Conservation (phyloP, 2,797 vertebrate species). For the Acropternis orthonyx region DNA sequence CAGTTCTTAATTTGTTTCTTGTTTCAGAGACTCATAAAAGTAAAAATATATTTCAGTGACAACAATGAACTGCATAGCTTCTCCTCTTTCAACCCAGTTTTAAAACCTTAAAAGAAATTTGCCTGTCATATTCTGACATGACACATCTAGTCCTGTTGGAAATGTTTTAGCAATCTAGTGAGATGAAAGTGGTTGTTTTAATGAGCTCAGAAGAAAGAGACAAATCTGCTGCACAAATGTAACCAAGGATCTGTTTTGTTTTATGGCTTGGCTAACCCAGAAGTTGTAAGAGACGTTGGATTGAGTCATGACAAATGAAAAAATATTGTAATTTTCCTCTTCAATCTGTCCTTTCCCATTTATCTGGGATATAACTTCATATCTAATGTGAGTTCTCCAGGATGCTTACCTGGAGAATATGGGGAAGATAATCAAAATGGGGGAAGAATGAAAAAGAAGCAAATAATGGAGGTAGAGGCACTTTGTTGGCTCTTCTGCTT, state of each 20-base stretch:
- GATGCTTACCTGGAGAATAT: neutral
- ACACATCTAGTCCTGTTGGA: constrained; percentile 41
- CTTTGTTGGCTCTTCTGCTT: neutral
- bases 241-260: constrained; percentile 32
- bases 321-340: neutral
- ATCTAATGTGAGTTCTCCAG: neutral
- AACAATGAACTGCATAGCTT: constrained; percentile 43
- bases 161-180: constrained; percentile 29
- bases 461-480: neutral
- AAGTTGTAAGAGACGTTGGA: constrained; percentile 4
- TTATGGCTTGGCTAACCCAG: constrained; percentile 12
- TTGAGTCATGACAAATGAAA: neutral
- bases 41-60: constrained; percentile 61
- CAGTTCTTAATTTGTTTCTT: constrained; percentile 63
- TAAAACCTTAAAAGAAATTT: constrained; percentile 56
- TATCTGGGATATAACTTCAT: neutral
- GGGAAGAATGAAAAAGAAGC: neutral
- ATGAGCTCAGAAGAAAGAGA: constrained; percentile 37
- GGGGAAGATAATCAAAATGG: neutral
- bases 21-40: constrained; percentile 68
- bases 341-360: neutral
- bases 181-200: constrained; percentile 44
- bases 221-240: constrained; percentile 37
- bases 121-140: constrained; percentile 64
- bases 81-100: constrained; percentile 50